Evolutionary conservation across 2,888 invertebrate species (phyloP), one percentile per base, ranked within the genome.

Genomic region (Tetragnatha montana): DNA sequence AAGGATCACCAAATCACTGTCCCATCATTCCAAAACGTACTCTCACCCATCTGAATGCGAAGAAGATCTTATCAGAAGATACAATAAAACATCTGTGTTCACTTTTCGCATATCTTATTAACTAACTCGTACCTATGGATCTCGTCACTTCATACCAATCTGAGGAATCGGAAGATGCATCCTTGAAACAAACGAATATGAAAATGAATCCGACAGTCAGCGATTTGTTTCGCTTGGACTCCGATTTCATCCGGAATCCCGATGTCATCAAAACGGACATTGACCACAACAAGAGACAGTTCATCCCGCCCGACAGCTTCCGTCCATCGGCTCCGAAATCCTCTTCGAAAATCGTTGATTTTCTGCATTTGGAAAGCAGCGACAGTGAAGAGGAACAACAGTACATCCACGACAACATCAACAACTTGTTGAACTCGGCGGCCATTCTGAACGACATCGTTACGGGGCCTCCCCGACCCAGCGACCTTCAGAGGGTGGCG

Each of bases 341-440:
- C 12, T 17, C 60, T n/a, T 19, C 68, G 0, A 69, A 87, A 71
- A 81, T 71, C 74, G 73, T 68, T 0, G 88, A 88, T 68, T 88
- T 49, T 74, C 50, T 88, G 35, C 75, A 89, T 76, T 71, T 89
- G 49, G 85, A 89, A 1, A 76, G 71, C 17, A 85, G 85, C 71
- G 89, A 85, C 22, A 85, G 35, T 19, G 85, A 89, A n/a, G 76
- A 78, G 0, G 86, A 80, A 60, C 86, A 80, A 14, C 50, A 73
- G 19, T n/a, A n/a, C 71, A 47, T 74, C 22, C 76, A 60, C 19
- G 51, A 81, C 19, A 76, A 51, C 21, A 73, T 85, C 4, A 47
- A 71, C 35, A 73, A 76, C 49, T 81, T 89, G 49, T 50, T 85
- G 17, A 76, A 60, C 68, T 74, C 89, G 71, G 89, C 89, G 8